These are phyloP conservation scores for Hyposoter didymator DNA, from an alignment of 2,888 invertebrate species.

Conservation along the genomic window DNA sequence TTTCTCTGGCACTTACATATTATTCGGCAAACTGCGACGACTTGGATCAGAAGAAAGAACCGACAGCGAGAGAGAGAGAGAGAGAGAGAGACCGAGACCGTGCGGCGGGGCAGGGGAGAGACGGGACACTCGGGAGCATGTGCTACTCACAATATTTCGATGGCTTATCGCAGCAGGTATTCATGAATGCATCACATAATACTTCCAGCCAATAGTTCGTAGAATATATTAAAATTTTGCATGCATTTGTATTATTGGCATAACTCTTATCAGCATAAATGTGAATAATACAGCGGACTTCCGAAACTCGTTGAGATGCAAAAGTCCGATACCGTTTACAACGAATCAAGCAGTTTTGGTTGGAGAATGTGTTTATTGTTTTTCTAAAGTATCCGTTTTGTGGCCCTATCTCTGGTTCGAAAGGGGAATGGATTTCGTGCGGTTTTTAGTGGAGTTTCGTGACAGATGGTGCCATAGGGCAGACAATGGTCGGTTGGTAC, in stretches of 20 bases:
- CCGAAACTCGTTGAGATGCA: background rate
- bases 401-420: conserved; percentile 17
- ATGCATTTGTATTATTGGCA: conserved; percentile 1
- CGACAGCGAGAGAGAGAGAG: background rate
- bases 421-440: conserved; percentile 40
- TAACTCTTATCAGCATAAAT: conserved; percentile 21
- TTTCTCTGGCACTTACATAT: conserved; percentile 48
- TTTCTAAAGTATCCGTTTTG: conserved; percentile 40
- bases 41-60: conserved; percentile 8
- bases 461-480: conserved; percentile 34
- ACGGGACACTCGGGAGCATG: conserved; percentile 29
- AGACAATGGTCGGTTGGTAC: background rate
- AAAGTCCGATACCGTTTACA: background rate
- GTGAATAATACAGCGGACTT: conserved; percentile 39
- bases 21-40: conserved; percentile 51
- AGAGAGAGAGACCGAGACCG: too few relatives aligned
- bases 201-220: conserved; percentile 13
- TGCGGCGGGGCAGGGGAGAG: background rate
- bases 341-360: background rate
- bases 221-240: background rate
- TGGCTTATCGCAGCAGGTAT: conserved; percentile 48
- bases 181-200: conserved; percentile 54
- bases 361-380: conserved; percentile 19
- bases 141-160: conserved; percentile 49
- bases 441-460: conserved; percentile 4